Base-by-base conservation (phyloP, 2,113 vertebrate species). In the Sinosuthora webbiana region DNA sequence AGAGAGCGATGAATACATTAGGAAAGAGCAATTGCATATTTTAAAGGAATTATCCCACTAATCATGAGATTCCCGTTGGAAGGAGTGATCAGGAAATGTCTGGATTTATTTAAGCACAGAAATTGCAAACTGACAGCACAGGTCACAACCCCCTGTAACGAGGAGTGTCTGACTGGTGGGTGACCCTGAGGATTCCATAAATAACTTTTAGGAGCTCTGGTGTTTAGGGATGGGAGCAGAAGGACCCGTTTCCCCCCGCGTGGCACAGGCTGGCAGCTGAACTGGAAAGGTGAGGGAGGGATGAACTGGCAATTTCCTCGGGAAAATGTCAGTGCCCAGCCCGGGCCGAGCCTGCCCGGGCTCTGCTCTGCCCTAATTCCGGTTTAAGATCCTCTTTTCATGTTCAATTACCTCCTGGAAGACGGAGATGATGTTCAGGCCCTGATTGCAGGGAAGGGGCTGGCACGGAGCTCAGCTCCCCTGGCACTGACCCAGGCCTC, bases 11-110 rank as follows among this genome's bases (percentile, higher is more conserved):
- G 93, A 95, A 82, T 89, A 50, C 25, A 79, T 93, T 85, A 93
- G 52, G 70, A 89, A 85, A 76, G 88, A 65, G 22, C 57, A 89
- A 87, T 94, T 89, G 81, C 62, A 53, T 79, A 69, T 93, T 92
- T 96, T 71, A 79, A 79, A 87, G 74, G 62, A 82, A 76, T 91
- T 93, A 79, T 67, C 91, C 81, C 71, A 17, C 49, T 87, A 60
- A 89, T 91, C 65, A 89, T 49, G 52, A 79, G 79, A 91, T 71
- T 94, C 69, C 57, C 69, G 41, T 62, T 84, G 74, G 31, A 94
- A 89, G 24, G 19, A 53, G 20, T 33, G 76, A 85, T 76, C 52
- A 76, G 70, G 41, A 53, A 85, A 65, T 50, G 53, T 87, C 89
- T 93, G 74, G 81, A 27, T 41, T 78, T 92, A 52, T 80, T 63